Evolutionary conservation across 2,888 invertebrate genomes (phyloP).

Genomic region (Thera britannica): DNA sequence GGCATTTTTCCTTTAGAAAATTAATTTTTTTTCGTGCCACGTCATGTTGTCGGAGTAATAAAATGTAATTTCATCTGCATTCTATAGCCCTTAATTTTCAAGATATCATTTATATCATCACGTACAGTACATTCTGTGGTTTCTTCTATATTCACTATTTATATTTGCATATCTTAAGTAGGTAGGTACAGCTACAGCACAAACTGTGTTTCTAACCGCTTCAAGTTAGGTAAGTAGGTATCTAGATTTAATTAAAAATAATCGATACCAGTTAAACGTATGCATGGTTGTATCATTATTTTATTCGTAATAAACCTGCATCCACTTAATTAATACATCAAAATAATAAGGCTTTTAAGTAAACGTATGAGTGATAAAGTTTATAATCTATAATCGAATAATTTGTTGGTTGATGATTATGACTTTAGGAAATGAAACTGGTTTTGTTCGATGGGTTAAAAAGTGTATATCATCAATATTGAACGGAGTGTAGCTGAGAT

Average conservation of each 20-base stretch:
- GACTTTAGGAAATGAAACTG: constrained; percentile 13
- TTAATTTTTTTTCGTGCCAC: not conserved
- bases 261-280: not conserved
- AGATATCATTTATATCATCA: too few relatives aligned
- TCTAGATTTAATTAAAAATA: too few relatives aligned
- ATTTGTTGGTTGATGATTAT: not conserved
- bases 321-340: not conserved
- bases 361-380: not conserved
- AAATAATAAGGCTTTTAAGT: not conserved
- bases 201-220: too few relatives aligned
- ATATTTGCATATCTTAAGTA: too few relatives aligned
- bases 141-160: too few relatives aligned
- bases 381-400: constrained; percentile 6
- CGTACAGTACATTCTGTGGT: too few relatives aligned
- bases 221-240: too few relatives aligned
- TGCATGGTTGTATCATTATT: not conserved
- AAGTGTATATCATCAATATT: not conserved
- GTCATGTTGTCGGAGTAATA: too few relatives aligned
- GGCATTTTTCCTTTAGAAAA: not conserved
- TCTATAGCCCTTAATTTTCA: too few relatives aligned
- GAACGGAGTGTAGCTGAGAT: not conserved
- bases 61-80: too few relatives aligned
- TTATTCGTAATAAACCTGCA: not conserved
- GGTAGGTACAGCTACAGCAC: too few relatives aligned
- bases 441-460: constrained; percentile 1